Evolutionary conservation across 2,797 vertebrate species (phyloP).

Genomic region (Lacerta agilis): DNA sequence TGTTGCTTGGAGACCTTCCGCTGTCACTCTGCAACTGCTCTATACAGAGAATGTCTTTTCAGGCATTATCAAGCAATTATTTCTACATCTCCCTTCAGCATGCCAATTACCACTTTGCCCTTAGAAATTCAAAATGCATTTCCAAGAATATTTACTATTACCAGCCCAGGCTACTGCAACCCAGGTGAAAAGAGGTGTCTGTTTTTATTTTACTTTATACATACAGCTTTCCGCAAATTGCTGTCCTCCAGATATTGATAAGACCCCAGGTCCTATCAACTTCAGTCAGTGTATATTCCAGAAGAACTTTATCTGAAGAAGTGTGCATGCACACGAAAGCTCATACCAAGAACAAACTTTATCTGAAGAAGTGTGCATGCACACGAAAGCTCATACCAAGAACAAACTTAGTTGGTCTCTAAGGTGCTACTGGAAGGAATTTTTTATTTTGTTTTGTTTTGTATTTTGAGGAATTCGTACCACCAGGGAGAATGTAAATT

Average conservation of each 20-base stretch:
- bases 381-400: no score
- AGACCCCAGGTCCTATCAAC: no score
- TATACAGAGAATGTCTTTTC: not conserved
- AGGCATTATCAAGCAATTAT: not conserved
- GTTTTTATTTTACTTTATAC: not conserved
- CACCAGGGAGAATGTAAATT: not conserved
- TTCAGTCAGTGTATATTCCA: not conserved
- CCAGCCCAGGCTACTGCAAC: not conserved
- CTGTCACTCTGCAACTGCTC: not conserved
- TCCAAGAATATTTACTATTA: not conserved
- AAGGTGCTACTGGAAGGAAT: no score
- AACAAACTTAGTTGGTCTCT: no score
- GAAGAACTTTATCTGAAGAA: not conserved
- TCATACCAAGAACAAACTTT: no score
- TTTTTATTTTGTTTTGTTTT: no score
- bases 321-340: no score
- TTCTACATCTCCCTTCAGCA: not conserved
- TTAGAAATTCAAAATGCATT: slow-evolving; percentile 14
- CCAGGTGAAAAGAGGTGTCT: not conserved
- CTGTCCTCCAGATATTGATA: no score
- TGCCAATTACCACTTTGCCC: not conserved
- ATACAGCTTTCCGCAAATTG: no score
- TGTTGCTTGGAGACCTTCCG: slow-evolving; percentile 4
- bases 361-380: no score
- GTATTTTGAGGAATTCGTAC: not conserved